phyloP scores from a whole-genome alignment of 2,113 vertebrate species.

The Sigmodon hispidus region DNA sequence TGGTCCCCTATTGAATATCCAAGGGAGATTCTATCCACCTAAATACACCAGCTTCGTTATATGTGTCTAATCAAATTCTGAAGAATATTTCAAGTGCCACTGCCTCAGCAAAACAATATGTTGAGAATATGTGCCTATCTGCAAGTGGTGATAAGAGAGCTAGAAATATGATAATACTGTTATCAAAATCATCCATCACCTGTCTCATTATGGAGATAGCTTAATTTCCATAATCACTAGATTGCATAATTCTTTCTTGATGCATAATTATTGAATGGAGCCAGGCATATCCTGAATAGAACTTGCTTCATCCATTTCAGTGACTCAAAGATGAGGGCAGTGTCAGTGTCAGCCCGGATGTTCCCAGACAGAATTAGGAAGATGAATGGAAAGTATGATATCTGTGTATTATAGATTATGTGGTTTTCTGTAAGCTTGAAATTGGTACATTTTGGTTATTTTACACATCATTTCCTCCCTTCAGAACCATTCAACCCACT shows the following conservation, averaged over 20 bases:
- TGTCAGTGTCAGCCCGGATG: neutral
- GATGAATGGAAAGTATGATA: constrained; percentile 3
- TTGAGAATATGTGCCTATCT: constrained; percentile 24
- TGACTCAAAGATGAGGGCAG: neutral
- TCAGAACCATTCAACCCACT: neutral
- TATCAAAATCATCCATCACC: constrained; percentile 55
- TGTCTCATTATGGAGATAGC: constrained; percentile 42
- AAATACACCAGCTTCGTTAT: neutral
- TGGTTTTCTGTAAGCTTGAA: constrained; percentile 17
- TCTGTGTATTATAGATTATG: neutral
- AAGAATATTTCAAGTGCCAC: neutral
- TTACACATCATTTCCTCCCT: constrained; percentile 40
- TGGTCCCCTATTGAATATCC: neutral
- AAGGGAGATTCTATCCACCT: neutral
- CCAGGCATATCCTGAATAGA: neutral
- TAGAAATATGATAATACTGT: constrained; percentile 35
- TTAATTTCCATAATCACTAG: constrained; percentile 57
- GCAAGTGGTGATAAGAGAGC: constrained; percentile 1
- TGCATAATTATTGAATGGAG: constrained; percentile 44
- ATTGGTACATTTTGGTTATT: constrained; percentile 38
- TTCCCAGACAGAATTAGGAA: constrained; percentile 31
- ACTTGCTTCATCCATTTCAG: neutral
- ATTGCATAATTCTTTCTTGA: constrained; percentile 53
- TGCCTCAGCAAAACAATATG: neutral
- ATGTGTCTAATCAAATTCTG: neutral